These are phyloP conservation scores for Sitta europaea DNA, from an alignment of 2,113 vertebrate genomes.

Conservation along the genomic window DNA sequence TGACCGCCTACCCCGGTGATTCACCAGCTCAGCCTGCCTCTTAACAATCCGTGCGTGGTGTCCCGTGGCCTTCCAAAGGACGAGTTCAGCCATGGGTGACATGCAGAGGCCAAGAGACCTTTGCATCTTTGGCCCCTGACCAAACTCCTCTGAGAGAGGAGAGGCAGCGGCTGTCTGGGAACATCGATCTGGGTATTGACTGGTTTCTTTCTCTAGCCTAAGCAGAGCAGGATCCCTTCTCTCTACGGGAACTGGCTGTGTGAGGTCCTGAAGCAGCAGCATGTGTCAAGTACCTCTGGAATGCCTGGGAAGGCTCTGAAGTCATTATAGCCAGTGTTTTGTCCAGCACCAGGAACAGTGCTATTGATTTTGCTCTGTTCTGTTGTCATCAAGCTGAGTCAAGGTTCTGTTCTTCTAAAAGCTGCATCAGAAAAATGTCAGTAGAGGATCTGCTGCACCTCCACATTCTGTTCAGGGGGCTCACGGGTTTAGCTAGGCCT, in stretches of 20 bases:
- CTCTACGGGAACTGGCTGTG: background rate
- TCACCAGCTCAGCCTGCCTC: background rate
- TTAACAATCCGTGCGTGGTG: rapidly evolving
- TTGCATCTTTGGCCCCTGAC: background rate
- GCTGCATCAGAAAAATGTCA: background rate
- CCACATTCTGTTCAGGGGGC: background rate
- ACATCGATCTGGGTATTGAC: background rate
- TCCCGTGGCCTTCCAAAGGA: background rate
- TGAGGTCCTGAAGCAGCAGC: background rate
- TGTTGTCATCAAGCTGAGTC: background rate
- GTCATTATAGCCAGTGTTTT: background rate
- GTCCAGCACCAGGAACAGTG: background rate
- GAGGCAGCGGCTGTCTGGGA: background rate
- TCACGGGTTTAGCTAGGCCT: background rate
- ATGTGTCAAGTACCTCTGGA: background rate
- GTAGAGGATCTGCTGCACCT: background rate
- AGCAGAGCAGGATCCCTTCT: background rate
- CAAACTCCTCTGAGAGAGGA: background rate
- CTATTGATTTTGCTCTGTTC: background rate
- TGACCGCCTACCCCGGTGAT: background rate
- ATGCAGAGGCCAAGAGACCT: background rate
- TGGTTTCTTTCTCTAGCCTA: background rate
- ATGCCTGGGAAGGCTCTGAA: background rate
- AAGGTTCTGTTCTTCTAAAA: background rate
- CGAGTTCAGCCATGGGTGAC: rapidly evolving